Base-by-base conservation (phyloP, 1,140 invertebrate species). In the Gonioctena quinquepunctata region DNA sequence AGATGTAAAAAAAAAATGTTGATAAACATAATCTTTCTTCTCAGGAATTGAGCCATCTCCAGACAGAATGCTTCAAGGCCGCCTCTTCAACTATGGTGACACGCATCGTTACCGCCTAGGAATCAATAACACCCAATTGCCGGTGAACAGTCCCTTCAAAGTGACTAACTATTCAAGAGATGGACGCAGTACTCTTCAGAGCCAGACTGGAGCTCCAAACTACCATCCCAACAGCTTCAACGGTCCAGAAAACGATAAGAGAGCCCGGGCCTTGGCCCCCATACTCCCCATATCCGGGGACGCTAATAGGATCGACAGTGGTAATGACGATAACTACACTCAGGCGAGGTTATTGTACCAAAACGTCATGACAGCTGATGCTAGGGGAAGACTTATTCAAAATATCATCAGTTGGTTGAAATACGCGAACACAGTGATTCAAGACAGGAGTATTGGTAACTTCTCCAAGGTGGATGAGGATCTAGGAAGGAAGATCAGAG, bases 161-260 rank as follows among this genome's bases (percentile, higher is more conserved):
- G 68, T 80, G 7, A 83, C 81, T 48, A 94, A 95, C 81, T 94
- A 92, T 76, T 91, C 93, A 78, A 89, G 96, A 33, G 96, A 98
- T 85, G 97, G 97, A 1, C 86, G 89, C 6, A 90, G 90, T 86
- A 83, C 86, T 8, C 82, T 86, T 76, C 85, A 88, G 65, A 91
- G 90, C 77, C 89, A 93, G 87, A 90, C 86, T 49, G 93, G 92
- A 33, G 91, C 92, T 11, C 97, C 97, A 1, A 98, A 98, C 84
- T 99, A 98, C 82, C 97, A 90, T 86, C 97, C 97, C 0, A 99
- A 99, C 83, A 97, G 95, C 69, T 99, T 98, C 83, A 85, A 85
- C 69, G 96, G 96, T 0, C 95, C 95, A 0, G 82, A 87, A 26
- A 88, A 90, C 70, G 85, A 85, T 64, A 81, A 84, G 13, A 83